A percentile compares a stretch with the other conserved stretches of the same genome.
Conservation (phyloP, 2,113 vertebrate species). For the Lethenteron reissneri region DNA sequence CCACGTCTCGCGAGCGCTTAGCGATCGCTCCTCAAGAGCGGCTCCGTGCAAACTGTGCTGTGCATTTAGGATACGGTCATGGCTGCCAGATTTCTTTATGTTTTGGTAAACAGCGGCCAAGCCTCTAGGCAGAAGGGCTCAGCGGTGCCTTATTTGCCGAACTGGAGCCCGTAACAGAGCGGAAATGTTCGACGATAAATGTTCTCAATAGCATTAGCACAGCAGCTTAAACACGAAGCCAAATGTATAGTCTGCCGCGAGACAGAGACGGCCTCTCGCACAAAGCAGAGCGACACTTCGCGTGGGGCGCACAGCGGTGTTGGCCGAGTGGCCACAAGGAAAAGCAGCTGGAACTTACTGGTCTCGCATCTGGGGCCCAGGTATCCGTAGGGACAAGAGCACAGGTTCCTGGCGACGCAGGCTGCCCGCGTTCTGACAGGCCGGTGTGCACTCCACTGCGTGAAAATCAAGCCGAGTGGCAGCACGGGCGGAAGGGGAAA, state of each 20-base stretch:
- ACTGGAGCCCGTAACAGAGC: too few species aligned
- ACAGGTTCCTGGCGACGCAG: constrained; percentile 46
- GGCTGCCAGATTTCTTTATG: background rate
- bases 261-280: background rate
- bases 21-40: background rate
- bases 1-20: background rate
- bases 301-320: too few species aligned
- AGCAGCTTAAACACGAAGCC: background rate
- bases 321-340: too few species aligned
- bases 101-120: too few species aligned
- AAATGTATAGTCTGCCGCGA: background rate
- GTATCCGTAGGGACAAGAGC: constrained; percentile 58
- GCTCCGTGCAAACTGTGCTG: background rate
- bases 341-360: constrained; percentile 29
- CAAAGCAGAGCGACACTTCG: background rate
- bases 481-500: background rate
- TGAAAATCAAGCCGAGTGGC: constrained; percentile 6
- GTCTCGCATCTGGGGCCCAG: constrained; percentile 61
- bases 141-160: too few species aligned
- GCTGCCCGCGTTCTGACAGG: constrained; percentile 49
- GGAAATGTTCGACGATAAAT: too few species aligned
- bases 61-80: background rate
- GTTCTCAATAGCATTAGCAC: background rate
- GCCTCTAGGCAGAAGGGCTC: too few species aligned
- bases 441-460: constrained; percentile 38